These are phyloP conservation scores for Calephelis perditalis DNA, from an alignment of 2,888 invertebrate genomes.

Conservation along the genomic window DNA sequence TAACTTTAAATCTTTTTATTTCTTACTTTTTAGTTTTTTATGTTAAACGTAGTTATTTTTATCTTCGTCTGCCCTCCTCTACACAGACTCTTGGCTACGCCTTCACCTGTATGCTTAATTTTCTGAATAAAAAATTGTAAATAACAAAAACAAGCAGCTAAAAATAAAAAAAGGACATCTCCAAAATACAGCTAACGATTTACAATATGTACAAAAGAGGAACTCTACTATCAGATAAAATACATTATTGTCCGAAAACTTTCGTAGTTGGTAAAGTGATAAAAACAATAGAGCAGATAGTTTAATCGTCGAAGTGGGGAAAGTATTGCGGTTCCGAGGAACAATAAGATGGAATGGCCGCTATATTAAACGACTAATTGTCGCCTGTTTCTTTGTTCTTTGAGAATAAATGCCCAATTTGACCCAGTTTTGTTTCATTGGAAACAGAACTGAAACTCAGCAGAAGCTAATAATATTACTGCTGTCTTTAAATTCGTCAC, in stretches of 20 bases:
- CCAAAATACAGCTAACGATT: too few species aligned
- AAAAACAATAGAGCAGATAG: conserved; percentile 18
- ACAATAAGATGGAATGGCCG: conserved; percentile 13
- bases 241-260: conserved; percentile 5
- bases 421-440: conserved; percentile 7
- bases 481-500: too few species aligned
- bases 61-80: too few species aligned
- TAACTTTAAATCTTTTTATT: too few species aligned
- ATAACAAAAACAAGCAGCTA: too few species aligned
- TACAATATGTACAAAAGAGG: too few species aligned
- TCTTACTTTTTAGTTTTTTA: too few species aligned
- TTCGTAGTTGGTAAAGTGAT: conserved; percentile 15
- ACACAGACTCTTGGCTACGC: too few species aligned
- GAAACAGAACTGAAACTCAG: conserved; percentile 1
- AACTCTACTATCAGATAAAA: not conserved
- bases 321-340: conserved; percentile 16
- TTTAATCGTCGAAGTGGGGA: conserved; percentile 18
- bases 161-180: too few species aligned
- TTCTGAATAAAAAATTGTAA: too few species aligned
- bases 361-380: conserved; percentile 8
- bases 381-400: conserved; percentile 10
- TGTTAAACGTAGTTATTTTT: too few species aligned
- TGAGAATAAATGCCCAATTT: conserved; percentile 10
- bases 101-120: too few species aligned
- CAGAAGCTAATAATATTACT: not conserved